These are phyloP conservation scores for Dicerorhinus sumatrensis DNA, from an alignment of 2,113 vertebrate species.

Conservation along the genomic window DNA sequence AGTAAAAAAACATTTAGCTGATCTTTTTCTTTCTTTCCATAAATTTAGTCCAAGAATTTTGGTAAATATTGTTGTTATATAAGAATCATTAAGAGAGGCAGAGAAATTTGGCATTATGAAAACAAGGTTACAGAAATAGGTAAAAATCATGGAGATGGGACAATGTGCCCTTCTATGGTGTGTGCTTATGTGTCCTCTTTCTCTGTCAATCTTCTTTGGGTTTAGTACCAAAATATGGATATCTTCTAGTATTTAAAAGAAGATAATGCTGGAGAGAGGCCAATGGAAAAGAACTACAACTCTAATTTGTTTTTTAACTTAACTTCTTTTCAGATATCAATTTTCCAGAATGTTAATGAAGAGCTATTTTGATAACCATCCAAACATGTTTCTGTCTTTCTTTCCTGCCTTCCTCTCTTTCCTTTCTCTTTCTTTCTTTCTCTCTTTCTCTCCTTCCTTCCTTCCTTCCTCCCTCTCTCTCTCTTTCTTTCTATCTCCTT, in stretches of 20 bases:
- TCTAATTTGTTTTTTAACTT: neutral
- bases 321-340: neutral
- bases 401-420: too few relatives aligned
- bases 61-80: neutral
- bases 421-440: too few relatives aligned
- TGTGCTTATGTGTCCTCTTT: neutral
- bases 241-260: neutral
- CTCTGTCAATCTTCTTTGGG: neutral
- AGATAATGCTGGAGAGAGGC: neutral
- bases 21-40: neutral
- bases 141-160: neutral
- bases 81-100: neutral
- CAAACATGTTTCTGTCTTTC: neutral
- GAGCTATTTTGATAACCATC: neutral
- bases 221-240: neutral
- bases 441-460: too few relatives aligned
- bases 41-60: neutral
- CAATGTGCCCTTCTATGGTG: accelerated
- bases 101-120: neutral
- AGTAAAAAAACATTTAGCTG: neutral
- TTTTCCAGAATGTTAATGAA: neutral
- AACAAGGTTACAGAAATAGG: neutral
- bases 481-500: neutral
- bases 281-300: neutral
- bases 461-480: too few relatives aligned